phyloP scores from a whole-genome alignment of 2,888 invertebrate species.

The Auanema freiburgensis region DNA sequence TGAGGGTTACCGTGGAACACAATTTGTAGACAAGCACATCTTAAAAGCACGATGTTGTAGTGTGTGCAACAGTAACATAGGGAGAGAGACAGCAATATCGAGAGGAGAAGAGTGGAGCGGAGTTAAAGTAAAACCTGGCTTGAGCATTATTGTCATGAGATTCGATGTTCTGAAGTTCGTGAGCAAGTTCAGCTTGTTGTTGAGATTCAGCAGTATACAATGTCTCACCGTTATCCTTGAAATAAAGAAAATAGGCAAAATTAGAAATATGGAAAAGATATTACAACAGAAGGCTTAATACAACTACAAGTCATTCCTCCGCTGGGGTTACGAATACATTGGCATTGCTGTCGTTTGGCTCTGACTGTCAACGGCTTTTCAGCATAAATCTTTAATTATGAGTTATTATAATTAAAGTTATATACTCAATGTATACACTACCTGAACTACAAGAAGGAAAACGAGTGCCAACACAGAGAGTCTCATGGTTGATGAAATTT shows the following conservation, averaged over 20 bases:
- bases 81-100: no score
- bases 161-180: constrained; percentile 31
- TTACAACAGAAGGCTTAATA: constrained; percentile 34
- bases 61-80: background rate
- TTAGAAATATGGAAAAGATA: background rate
- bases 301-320: constrained; percentile 46
- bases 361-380: constrained; percentile 39
- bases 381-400: background rate
- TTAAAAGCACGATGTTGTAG: constrained; percentile 10
- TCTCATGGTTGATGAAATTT: no score
- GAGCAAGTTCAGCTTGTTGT: constrained; percentile 34
- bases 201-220: constrained; percentile 18
- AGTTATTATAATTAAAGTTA: no score
- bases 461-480: no score
- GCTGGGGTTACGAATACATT: constrained; percentile 42
- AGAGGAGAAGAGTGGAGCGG: no score
- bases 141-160: constrained; percentile 19
- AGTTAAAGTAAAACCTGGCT: constrained; percentile 13
- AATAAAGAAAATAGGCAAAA: background rate
- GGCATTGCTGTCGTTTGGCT: constrained; percentile 49
- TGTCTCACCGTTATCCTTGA: constrained; percentile 4
- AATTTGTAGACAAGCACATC: constrained; percentile 52
- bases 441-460: no score
- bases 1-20: constrained; percentile 46
- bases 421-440: no score